Percentiles rank a stretch among this genome's conserved stretches.
These are phyloP conservation scores for Planococcus citri DNA, from an alignment of 1,140 invertebrate genomes.

Conservation along the genomic window DNA sequence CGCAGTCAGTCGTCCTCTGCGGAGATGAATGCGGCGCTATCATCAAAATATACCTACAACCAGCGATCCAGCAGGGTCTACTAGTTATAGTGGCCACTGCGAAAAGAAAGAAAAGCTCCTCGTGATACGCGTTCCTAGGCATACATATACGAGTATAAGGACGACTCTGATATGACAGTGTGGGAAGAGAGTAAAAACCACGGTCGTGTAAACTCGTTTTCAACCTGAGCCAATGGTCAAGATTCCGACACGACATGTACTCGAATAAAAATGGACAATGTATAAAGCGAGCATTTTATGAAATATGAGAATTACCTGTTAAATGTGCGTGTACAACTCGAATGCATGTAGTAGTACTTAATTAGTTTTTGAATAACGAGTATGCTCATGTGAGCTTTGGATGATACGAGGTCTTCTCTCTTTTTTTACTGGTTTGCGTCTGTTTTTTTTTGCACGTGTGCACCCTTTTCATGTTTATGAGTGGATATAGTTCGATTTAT, in stretches of 20 bases:
- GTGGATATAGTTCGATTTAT: too few species aligned
- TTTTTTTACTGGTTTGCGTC: too few species aligned
- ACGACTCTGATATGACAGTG: neutral
- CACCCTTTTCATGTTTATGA: too few species aligned
- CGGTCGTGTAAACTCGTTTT: neutral
- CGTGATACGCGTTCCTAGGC: too few species aligned
- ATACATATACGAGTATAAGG: neutral
- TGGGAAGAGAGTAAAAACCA: too few species aligned
- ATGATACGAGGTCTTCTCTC: too few species aligned
- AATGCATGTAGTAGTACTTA: conserved; percentile 1
- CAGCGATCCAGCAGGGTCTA: too few species aligned
- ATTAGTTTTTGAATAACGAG: conserved; percentile 7
- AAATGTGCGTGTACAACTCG: conserved; percentile 1
- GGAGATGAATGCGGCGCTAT: too few species aligned
- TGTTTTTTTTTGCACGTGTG: too few species aligned
- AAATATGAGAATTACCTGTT: neutral
- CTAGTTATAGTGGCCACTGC: neutral
- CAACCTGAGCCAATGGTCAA: neutral
- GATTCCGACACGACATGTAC: neutral
- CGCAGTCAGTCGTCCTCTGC: too few species aligned
- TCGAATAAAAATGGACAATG: neutral
- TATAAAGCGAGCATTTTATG: conserved; percentile 1
- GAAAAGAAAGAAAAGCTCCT: neutral
- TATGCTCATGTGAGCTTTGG: too few species aligned
- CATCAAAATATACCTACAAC: too few species aligned